Evolutionary conservation across 2,797 vertebrate species (phyloP).

Genomic region (Nyctalus aviator): DNA sequence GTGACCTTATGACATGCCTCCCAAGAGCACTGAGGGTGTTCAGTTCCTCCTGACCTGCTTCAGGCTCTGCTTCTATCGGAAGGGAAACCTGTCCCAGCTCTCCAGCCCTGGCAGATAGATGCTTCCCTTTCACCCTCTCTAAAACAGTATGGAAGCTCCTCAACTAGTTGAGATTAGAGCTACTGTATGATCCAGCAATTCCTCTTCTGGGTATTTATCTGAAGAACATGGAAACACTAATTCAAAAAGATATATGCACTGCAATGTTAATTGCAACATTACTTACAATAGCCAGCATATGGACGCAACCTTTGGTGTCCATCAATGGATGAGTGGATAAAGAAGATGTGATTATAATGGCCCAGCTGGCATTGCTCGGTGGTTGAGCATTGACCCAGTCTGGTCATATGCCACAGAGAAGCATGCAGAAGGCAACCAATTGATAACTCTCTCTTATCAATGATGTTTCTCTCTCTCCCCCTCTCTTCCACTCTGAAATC

Average conservation of each 20-base stretch:
- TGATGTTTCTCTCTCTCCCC: background rate
- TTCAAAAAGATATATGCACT: background rate
- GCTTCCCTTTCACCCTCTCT: background rate
- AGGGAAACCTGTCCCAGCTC: background rate
- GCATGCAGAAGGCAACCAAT: too few relatives aligned
- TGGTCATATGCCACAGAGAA: too few relatives aligned
- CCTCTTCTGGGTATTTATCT: background rate
- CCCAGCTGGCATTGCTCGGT: too few relatives aligned
- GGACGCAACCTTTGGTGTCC: background rate
- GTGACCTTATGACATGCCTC: too few relatives aligned
- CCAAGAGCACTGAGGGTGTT: too few relatives aligned
- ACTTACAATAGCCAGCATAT: background rate
- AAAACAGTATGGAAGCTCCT: background rate
- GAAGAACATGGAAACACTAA: background rate
- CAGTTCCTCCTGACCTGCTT: background rate
- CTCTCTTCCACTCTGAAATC: background rate
- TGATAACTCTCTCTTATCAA: too few relatives aligned
- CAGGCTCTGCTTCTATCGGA: background rate
- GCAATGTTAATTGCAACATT: background rate
- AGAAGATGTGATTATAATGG: background rate
- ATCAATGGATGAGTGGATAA: background rate
- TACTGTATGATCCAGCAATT: background rate
- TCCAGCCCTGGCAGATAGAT: background rate
- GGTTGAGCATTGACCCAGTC: too few relatives aligned
- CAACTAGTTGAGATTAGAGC: background rate